Evolutionary conservation across 2,113 vertebrate genomes (phyloP).

Genomic region (Chrysemys picta): DNA sequence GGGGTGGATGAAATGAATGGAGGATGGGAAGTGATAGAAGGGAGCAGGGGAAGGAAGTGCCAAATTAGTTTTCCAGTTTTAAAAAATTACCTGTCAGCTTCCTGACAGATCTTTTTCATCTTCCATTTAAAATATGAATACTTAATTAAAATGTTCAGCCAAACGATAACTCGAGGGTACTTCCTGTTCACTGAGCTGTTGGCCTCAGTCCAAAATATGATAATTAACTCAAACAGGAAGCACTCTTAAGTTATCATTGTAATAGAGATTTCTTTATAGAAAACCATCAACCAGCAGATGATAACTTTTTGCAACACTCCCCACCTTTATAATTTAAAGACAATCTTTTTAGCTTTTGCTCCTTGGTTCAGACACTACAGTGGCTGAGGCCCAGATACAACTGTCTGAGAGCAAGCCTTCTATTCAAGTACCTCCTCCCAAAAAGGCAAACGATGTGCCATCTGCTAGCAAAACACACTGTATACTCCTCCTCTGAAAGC

Average conservation of each 20-base stretch:
- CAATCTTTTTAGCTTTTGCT: slow-evolving; percentile 12
- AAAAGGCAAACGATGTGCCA: neutral
- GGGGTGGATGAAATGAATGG: neutral
- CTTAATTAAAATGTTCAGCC: slow-evolving; percentile 26
- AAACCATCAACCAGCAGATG: neutral
- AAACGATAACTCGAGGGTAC: slow-evolving; percentile 51
- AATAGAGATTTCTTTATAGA: slow-evolving; percentile 33
- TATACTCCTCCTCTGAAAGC: neutral
- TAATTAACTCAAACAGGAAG: slow-evolving; percentile 41
- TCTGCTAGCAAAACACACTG: neutral
- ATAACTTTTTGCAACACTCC: neutral
- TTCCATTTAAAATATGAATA: slow-evolving; percentile 44
- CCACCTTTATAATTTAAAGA: slow-evolving; percentile 10
- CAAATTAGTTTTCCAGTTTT: neutral
- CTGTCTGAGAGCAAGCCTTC: slow-evolving; percentile 8
- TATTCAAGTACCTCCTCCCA: neutral
- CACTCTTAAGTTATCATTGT: slow-evolving; percentile 38
- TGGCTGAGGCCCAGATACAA: neutral
- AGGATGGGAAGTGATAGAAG: neutral
- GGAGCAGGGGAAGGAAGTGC: neutral
- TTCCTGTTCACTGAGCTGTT: slow-evolving; percentile 41
- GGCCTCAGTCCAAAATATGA: slow-evolving; percentile 5
- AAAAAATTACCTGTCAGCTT: neutral
- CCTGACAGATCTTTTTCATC: slow-evolving; percentile 2
- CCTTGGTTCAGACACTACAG: slow-evolving; percentile 24